phyloP scores from a whole-genome alignment of 2,888 invertebrate species.

The Lordiphosa fenestrarum region DNA sequence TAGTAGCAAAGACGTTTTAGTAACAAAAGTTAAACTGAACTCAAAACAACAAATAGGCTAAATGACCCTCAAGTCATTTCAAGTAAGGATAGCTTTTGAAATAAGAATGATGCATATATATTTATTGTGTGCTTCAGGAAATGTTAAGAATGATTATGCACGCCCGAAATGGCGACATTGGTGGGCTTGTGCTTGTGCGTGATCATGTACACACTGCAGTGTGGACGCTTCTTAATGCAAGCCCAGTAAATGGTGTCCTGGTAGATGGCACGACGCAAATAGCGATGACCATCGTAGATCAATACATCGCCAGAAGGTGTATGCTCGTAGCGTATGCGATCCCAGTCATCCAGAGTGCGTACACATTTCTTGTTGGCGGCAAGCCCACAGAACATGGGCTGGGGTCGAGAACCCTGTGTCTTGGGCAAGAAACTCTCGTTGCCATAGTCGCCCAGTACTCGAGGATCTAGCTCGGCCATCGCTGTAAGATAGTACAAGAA shows the following conservation, averaged over 20 bases:
- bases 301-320: constrained; percentile 42
- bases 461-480: constrained; percentile 26
- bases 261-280: constrained; percentile 66
- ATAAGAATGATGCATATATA: constrained; percentile 5
- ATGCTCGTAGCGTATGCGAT: constrained; percentile 49
- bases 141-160: constrained; percentile 69
- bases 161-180: constrained; percentile 69
- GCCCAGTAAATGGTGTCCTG: constrained; percentile 70
- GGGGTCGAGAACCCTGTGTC: constrained; percentile 5
- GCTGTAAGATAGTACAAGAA: constrained; percentile 31
- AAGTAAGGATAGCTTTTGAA: constrained; percentile 17
- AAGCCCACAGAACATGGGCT: constrained; percentile 26
- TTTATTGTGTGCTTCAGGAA: constrained; percentile 34
- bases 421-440: constrained; percentile 58
- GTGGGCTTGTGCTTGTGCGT: constrained; percentile 66
- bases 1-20: constrained; percentile 5
- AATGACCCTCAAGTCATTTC: constrained; percentile 6
- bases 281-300: constrained; percentile 66
- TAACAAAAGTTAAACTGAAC: constrained; percentile 4
- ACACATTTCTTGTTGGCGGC: not conserved
- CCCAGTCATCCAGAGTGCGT: constrained; percentile 60
- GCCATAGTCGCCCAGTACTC: constrained; percentile 42
- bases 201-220: constrained; percentile 71
- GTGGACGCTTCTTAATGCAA: constrained; percentile 67
- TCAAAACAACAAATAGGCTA: not conserved